Percentiles rank a stretch among this genome's conserved stretches.
Evolutionary conservation across 2,888 invertebrate genomes (phyloP).

Genomic region (Ptycholaimellus sp.): DNA sequence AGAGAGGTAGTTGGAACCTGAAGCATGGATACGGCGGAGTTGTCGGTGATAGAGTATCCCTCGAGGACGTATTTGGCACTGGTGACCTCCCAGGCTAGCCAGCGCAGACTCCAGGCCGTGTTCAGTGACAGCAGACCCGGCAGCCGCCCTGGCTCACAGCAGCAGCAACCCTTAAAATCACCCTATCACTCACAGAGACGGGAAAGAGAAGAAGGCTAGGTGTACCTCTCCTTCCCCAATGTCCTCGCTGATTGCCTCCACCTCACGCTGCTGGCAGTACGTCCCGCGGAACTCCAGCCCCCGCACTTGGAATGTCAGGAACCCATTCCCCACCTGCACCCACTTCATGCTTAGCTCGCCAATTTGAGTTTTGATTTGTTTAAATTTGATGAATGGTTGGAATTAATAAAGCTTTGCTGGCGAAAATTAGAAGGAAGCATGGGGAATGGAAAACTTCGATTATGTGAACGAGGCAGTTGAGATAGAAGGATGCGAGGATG

Average conservation of each 20-base stretch:
- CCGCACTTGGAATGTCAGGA: slow-evolving; percentile 86
- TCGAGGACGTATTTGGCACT: slow-evolving; percentile 89
- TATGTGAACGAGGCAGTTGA: slow-evolving; percentile 90
- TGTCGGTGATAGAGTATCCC: slow-evolving; percentile 93
- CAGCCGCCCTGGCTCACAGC: slow-evolving; percentile 63
- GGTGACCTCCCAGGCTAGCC: slow-evolving; percentile 86
- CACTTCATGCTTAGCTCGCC: too few relatives aligned
- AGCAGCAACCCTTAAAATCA: slow-evolving; percentile 65
- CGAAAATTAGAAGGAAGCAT: too few relatives aligned
- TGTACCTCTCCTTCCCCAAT: slow-evolving; percentile 73
- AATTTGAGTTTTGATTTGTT: too few relatives aligned
- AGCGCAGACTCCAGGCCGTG: slow-evolving; percentile 85
- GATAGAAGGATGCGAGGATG: slow-evolving; percentile 84
- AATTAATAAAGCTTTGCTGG: too few relatives aligned
- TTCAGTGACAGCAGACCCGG: slow-evolving; percentile 72
- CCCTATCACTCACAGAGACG: too few relatives aligned
- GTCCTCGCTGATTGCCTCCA: slow-evolving; percentile 91
- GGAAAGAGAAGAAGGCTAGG: too few relatives aligned
- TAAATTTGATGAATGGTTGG: too few relatives aligned
- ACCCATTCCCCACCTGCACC: slow-evolving; percentile 81
- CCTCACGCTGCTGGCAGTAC: slow-evolving; percentile 92
- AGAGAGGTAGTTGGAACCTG: slow-evolving; percentile 34
- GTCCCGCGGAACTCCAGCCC: slow-evolving; percentile 89
- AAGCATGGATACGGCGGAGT: slow-evolving; percentile 80
- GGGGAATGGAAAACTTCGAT: too few relatives aligned